phyloP scores from a whole-genome alignment of 1,140 invertebrate species.

The Cataglyphis hispanica region DNA sequence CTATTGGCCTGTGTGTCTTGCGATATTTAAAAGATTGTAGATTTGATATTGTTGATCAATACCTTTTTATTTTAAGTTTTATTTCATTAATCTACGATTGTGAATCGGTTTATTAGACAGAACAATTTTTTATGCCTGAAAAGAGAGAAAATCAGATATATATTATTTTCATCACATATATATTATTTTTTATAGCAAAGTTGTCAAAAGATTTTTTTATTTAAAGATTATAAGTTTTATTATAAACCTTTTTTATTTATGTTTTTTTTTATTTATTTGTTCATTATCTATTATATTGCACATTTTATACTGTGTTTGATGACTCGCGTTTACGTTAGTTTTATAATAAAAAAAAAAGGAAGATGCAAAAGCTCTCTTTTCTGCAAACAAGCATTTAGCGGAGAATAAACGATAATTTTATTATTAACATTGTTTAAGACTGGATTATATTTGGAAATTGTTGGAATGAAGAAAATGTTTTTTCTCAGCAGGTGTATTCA shows the following conservation, averaged over 20 bases:
- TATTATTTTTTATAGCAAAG: conserved; percentile 1
- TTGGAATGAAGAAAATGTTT: conserved; percentile 14
- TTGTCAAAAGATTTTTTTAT: not conserved
- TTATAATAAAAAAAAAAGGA: not conserved
- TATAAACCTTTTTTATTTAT: not conserved
- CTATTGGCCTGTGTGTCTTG: not conserved
- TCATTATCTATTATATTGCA: not conserved
- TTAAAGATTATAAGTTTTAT: conserved; percentile 3
- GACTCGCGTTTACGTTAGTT: not conserved
- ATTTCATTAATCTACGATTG: not conserved
- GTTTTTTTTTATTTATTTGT: not conserved
- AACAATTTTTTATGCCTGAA: not conserved
- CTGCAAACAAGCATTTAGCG: not conserved
- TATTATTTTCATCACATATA: not conserved
- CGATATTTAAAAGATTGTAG: too few relatives aligned
- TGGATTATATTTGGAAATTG: conserved; percentile 55
- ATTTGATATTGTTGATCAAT: not conserved
- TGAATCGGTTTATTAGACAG: conserved; percentile 1
- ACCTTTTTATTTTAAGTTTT: not conserved
- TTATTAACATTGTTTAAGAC: conserved; percentile 65
- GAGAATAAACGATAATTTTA: conserved; percentile 22
- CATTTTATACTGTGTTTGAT: too few relatives aligned
- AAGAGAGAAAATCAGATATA: not conserved
- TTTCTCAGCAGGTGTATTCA: conserved; percentile 19
- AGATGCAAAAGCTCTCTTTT: not conserved